Evolutionary conservation across 2,888 invertebrate genomes (phyloP), one percentile per base, ranked within the genome.

Genomic region (Cephus nigrinus): DNA sequence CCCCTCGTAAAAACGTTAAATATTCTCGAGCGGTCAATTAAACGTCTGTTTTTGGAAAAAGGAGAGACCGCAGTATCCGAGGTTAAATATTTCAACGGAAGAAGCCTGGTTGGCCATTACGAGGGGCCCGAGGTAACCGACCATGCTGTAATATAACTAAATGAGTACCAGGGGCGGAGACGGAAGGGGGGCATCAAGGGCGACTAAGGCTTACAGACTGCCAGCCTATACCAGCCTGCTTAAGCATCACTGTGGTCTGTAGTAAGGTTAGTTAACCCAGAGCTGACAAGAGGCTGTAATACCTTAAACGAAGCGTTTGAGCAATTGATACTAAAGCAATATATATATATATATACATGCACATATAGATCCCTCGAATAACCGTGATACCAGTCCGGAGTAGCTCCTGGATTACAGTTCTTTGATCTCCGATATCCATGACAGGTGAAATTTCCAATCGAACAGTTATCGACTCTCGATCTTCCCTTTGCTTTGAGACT

Each of bases 141-240:
- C 73, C 35, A 34, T 73, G 33, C 34, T 32, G 35, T 33, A 73
- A 73, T 73, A 32, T 73, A 73, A 73, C 33, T 73, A 73, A 73
- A 73, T 73, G 73, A 73, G 73, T 73, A 11, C 73, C n/a, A 15
- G 30, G 4, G 12, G 15, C 12, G 36, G 36, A 34, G 34, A 34
- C 3, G 36, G 12, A 4, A 1, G 12, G 4, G 12, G 12, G 36
- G 12, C 31, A 1, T 5, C 12, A 69, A 69, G 12, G 30, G 69
- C 69, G 69, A 69, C 69, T 11, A 69, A 69, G 31, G 69, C 69
- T 31, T 69, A 31, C 69, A 12, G 69, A 30, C 30, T 31, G 11
- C 69, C 36, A 36, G 36, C 12, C 36, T 36, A 36, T 36, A 36
- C 36, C 12, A 36, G 12, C 12, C 36, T 12, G 36, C 36, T 31